These are phyloP conservation scores for Lepidurus arcticus DNA, from an alignment of 1,140 invertebrate species.

Conservation along the genomic window DNA sequence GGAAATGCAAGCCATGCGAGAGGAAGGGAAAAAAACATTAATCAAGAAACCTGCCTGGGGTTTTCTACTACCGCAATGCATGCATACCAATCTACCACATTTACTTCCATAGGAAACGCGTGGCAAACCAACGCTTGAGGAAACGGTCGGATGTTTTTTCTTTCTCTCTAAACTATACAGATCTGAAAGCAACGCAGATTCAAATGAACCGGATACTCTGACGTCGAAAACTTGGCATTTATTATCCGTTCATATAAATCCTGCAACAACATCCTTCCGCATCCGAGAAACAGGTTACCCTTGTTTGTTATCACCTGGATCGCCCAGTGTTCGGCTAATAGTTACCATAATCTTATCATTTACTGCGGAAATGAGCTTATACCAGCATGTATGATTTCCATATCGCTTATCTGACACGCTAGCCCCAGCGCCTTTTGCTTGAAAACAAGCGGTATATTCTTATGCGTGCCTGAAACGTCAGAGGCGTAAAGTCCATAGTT, in stretches of 20 bases:
- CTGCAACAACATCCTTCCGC: neutral
- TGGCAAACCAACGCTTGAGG: neutral
- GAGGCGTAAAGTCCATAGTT: neutral
- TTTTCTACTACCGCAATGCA: neutral
- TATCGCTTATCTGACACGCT: neutral
- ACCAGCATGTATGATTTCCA: neutral
- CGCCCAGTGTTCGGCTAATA: neutral
- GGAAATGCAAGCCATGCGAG: neutral
- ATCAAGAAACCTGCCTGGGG: neutral
- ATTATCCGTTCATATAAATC: neutral
- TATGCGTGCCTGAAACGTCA: neutral
- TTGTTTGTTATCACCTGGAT: neutral
- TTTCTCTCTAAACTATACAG: neutral
- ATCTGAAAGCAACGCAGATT: neutral
- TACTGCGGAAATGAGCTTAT: neutral
- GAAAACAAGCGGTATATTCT: neutral
- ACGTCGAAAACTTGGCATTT: neutral
- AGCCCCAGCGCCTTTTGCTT: neutral
- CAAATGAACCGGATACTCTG: neutral
- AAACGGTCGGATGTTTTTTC: neutral
- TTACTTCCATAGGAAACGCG: neutral
- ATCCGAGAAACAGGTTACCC: neutral
- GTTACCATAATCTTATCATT: neutral
- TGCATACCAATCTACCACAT: neutral
- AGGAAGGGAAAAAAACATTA: neutral